A percentile compares a stretch with the other conserved stretches of the same genome.
Conservation (phyloP, 2,113 vertebrate species). For the Cochlearius cochlearius region DNA sequence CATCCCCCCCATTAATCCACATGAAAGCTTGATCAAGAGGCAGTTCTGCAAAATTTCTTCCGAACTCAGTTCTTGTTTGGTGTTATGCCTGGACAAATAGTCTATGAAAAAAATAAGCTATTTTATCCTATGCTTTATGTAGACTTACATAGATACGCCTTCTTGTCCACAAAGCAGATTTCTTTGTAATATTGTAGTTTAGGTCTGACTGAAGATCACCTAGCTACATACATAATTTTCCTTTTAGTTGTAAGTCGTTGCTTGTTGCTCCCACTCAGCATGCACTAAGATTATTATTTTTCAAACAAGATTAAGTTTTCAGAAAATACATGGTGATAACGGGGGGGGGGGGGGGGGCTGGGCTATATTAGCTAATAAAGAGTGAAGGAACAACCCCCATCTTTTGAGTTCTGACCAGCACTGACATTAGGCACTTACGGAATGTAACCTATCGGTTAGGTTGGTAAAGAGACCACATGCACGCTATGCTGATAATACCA, state of each 20-base stretch:
- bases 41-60: not conserved
- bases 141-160: fast-evolving
- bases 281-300: not conserved
- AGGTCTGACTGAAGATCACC: not conserved
- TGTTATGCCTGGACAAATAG: not conserved
- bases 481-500: not conserved
- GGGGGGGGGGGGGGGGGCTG: too few relatives aligned
- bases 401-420: not conserved
- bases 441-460: not conserved
- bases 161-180: not conserved
- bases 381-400: not conserved
- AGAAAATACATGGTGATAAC: not conserved
- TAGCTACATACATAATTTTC: not conserved
- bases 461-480: not conserved
- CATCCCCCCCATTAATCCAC: not conserved
- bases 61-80: not conserved
- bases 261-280: not conserved
- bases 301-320: not conserved
- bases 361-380: not conserved
- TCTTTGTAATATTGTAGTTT: not conserved
- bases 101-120: not conserved
- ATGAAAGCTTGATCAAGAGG: not conserved
- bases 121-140: not conserved
- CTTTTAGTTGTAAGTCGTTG: not conserved
- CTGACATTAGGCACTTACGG: not conserved